These are phyloP conservation scores for Polyploca ridens DNA, from an alignment of 2,888 invertebrate species.

Conservation along the genomic window DNA sequence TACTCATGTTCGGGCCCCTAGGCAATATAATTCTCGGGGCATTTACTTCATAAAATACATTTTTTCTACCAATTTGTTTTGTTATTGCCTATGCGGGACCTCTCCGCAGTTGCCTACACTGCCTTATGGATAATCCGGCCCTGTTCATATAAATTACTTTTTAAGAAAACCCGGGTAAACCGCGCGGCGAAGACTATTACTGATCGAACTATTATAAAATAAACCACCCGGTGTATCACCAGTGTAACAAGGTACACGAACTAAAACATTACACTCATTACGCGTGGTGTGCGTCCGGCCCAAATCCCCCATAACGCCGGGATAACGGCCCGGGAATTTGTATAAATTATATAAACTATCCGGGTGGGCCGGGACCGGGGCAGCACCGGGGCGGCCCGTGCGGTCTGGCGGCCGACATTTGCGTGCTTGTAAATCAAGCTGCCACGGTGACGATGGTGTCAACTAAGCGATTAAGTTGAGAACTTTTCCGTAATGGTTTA, in stretches of 20 bases:
- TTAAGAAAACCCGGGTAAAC: too few species aligned
- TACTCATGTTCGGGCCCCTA: too few species aligned
- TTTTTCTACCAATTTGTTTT: too few species aligned
- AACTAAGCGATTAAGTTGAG: slow-evolving; percentile 2
- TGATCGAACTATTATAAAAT: too few species aligned
- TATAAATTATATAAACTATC: slow-evolving; percentile 57
- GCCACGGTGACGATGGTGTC: slow-evolving; percentile 7
- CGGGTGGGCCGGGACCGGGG: slow-evolving; percentile 16
- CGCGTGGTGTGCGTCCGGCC: slow-evolving; percentile 18
- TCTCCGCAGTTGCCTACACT: too few species aligned
- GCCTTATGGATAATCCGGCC: too few species aligned
- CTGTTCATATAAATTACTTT: too few species aligned
- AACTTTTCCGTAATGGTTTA: not conserved
- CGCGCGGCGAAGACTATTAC: not conserved
- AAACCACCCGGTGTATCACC: not conserved
- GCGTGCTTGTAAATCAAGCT: slow-evolving; percentile 45
- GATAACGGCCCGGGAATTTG: slow-evolving; percentile 49
- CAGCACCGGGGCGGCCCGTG: slow-evolving; percentile 15
- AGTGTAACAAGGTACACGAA: slow-evolving; percentile 13
- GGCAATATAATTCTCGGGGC: too few species aligned
- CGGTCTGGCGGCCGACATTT: slow-evolving; percentile 27
- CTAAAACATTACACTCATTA: slow-evolving; percentile 36
- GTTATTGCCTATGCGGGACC: too few species aligned
- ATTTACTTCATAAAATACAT: too few species aligned
- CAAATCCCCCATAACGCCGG: slow-evolving; percentile 29